Conservation (phyloP, 2,797 vertebrate genomes). For the Zonotrichia albicollis region DNA sequence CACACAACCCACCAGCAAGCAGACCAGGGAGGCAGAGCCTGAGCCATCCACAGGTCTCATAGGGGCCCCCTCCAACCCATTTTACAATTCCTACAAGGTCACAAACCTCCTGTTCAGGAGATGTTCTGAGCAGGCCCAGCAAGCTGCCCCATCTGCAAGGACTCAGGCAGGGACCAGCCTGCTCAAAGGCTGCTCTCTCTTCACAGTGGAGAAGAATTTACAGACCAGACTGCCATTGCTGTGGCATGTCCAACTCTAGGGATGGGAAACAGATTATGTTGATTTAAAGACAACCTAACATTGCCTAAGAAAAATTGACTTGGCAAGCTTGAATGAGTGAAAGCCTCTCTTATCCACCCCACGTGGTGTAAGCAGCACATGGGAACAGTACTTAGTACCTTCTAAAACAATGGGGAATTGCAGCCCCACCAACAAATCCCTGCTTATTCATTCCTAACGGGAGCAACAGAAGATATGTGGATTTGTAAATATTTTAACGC, state of each 20-base stretch:
- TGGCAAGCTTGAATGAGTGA: constrained; percentile 36
- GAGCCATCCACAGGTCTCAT: accelerated
- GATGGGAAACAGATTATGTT: neutral
- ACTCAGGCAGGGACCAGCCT: neutral
- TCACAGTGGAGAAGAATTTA: neutral
- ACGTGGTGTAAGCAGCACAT: neutral
- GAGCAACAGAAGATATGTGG: constrained; percentile 45
- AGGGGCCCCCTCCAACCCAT: neutral
- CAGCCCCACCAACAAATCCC: constrained; percentile 26
- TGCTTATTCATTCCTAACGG: constrained; percentile 34
- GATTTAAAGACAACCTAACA: constrained; percentile 18
- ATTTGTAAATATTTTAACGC: constrained; percentile 77
- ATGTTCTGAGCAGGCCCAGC: neutral
- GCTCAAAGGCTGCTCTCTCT: neutral
- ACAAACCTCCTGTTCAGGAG: neutral
- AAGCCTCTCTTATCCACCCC: constrained; percentile 26
- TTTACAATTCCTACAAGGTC: neutral
- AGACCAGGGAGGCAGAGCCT: neutral
- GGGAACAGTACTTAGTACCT: constrained; percentile 2
- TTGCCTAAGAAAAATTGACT: neutral
- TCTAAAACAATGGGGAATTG: constrained; percentile 41
- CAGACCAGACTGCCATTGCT: neutral
- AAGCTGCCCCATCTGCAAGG: neutral
- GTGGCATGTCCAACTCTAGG: neutral
- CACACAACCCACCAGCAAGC: neutral